A percentile compares a stretch with the other conserved stretches of the same genome.
Conservation (phyloP, 2,888 invertebrate genomes). For the Buathra laborator region DNA sequence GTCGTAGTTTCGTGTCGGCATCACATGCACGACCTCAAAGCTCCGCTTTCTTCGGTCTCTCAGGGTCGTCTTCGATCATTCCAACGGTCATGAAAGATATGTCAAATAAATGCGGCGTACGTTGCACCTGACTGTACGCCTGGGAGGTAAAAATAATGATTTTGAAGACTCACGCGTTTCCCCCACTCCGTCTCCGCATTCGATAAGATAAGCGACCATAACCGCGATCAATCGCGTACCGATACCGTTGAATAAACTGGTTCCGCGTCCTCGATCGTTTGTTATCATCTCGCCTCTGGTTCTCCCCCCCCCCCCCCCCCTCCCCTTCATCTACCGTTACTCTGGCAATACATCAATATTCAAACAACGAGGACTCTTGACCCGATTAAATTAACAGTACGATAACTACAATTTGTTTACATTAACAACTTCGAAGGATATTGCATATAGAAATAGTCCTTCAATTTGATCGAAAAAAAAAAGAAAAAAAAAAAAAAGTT, state of each 20-base stretch:
- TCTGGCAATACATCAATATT: neutral
- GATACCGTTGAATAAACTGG: slow-evolving; percentile 44
- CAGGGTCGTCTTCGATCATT: slow-evolving; percentile 33
- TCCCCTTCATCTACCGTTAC: neutral
- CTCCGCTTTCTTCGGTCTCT: slow-evolving; percentile 36
- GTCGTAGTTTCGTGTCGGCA: slow-evolving; percentile 37
- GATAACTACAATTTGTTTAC: slow-evolving; percentile 22
- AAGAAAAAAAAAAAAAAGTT: neutral
- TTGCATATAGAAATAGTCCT: neutral
- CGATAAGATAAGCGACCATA: slow-evolving; percentile 56
- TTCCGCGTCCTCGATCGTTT: slow-evolving; percentile 53
- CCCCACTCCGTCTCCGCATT: neutral
- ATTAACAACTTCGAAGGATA: slow-evolving; percentile 31
- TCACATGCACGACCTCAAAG: neutral
- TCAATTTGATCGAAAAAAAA: neutral
- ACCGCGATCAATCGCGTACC: slow-evolving; percentile 36
- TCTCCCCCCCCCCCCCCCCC: neutral
- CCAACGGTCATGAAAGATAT: neutral
- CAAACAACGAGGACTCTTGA: neutral
- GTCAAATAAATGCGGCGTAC: neutral
- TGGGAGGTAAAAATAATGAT: slow-evolving; percentile 8
- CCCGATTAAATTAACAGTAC: slow-evolving; percentile 37
- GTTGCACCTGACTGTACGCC: neutral
- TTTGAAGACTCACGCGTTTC: neutral
- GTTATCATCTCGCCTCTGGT: slow-evolving; percentile 38